Base-by-base conservation (phyloP, 1,140 invertebrate genomes). In the Hypsibius dujardini region DNA sequence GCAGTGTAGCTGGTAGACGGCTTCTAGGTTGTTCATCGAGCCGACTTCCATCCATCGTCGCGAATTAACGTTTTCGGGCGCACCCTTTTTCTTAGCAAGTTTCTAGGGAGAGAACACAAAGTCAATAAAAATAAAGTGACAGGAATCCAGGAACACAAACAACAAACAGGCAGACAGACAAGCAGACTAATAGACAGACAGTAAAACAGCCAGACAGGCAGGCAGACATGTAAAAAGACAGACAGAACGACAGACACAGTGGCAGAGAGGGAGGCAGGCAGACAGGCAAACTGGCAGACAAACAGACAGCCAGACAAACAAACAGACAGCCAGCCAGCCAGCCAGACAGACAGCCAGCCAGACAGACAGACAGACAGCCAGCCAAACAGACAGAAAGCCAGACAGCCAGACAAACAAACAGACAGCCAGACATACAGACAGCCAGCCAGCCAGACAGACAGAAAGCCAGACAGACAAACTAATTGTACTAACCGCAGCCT, bases 1-100 rank as follows among this genome's bases (percentile, higher is more conserved):
- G 75, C 81, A 84, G 74, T 84, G 81, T 72, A 85, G 78, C 71
- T 81, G 86, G 77, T 96, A 86, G 0, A 98, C 90, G 79, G 95
- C 94, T 71, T 81, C 82, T 47, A 98, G 82, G 80, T 87, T 92
- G 77, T 98, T 98, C n/a, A 95, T 81, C 0, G 90, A 90, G 75
- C 88, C 90, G 60, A 85, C 81, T 59, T 84, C 81, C 70, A 85
- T 84, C 90, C 92, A 96, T 12, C 84, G 80, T 69, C 70, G 72
- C 69, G 76, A 70, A 45, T 75, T 71, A 59, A 74, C 72, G 62
- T 86, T 81, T 75, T 87, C 85, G 62, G 80, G 75, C 85, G 84
- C 2, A 85, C 84, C 71, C 47, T 59, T 47, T 46, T 72, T 73
- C 72, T 59, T 67, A 12, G 12, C 42, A 3, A 15, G 12, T 67